Evolutionary conservation across 2,797 vertebrate species (phyloP), one percentile per base, ranked within the genome.

Genomic region (Acanthis flammea): DNA sequence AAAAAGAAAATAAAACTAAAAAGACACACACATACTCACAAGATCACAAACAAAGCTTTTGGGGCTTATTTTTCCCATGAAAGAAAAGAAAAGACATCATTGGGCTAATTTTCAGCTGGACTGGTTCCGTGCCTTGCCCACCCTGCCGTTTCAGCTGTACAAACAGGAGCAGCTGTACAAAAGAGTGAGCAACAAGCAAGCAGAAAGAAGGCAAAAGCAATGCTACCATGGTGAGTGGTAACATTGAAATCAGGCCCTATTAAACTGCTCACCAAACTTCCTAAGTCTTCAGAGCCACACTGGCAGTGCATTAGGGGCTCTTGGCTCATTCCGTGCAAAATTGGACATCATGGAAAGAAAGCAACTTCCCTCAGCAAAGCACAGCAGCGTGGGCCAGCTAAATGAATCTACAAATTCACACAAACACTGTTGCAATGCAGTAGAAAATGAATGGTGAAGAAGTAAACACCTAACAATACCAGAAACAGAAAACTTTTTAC

Each of bases 31-130:
- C 54, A 72, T 81, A 83, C 92, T 83, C 88, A 88, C 54, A 94
- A 94, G 95, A 95, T 90, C 94, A 96, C 95, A 96, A 96, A 96
- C 93, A 95, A 95, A 95, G 95, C 94, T 90, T 94, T 83, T 18
- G 50, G 31, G 50, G 90, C 41, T 85, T 96, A 95, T 90, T 95
- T 96, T 89, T 90, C 54, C 90, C 79, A 90, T 80, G 58, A 96
- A 96, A 95, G 87, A 57, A 86, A 93, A 81, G 80, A 63, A 54
- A 89, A 83, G 92, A 65, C 22, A 87, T 90, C 31, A 9, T 50
- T 61, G 89, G 85, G 79, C 90, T 95, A 83, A 92, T 95, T 92
- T 96, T 91, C 82, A 80, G 82, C 50, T 74, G 71, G 55, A 92
- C 7, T 39, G 15, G 71, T 72, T 78, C 77, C 1, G 3, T 75